Conservation (phyloP, 2,797 vertebrate genomes). For the Enoplosus armatus region DNA sequence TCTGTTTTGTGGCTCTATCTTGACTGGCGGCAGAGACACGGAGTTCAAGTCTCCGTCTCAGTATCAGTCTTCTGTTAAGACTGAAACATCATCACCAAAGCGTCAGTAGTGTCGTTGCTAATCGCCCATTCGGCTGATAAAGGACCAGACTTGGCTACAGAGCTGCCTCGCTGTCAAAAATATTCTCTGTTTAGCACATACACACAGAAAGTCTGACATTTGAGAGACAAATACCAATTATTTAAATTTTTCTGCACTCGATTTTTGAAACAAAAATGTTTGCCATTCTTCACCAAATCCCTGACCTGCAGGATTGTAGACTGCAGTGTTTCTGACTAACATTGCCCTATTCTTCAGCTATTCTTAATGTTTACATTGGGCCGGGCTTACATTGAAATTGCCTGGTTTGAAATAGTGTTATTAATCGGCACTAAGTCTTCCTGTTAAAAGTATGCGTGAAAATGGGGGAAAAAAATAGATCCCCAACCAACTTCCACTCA, state of each 20-base stretch:
- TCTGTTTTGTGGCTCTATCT: constrained; percentile 26
- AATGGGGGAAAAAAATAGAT: no score
- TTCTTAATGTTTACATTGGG: not conserved
- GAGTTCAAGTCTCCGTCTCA: constrained; percentile 16
- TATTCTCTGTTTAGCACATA: not conserved
- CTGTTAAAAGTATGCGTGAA: not conserved
- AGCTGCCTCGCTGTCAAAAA: not conserved
- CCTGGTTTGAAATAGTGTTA: no score
- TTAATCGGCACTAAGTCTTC: not conserved
- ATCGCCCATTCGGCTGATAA: constrained; percentile 39
- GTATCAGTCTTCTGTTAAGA: constrained; percentile 28
- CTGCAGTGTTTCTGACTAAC: not conserved
- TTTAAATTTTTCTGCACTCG: no score
- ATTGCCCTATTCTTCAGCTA: not conserved
- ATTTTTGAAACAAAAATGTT: no score
- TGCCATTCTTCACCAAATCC: not conserved
- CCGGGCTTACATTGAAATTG: not conserved
- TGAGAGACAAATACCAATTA: not conserved
- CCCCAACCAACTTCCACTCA: not conserved
- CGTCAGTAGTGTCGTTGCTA: constrained; percentile 23
- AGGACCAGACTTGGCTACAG: constrained; percentile 22
- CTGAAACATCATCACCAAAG: not conserved
- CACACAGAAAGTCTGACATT: not conserved
- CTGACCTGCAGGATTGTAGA: not conserved
- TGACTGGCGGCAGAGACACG: constrained; percentile 10